These are phyloP conservation scores for Athrips mouffetella DNA, from an alignment of 2,888 invertebrate species.

Conservation along the genomic window DNA sequence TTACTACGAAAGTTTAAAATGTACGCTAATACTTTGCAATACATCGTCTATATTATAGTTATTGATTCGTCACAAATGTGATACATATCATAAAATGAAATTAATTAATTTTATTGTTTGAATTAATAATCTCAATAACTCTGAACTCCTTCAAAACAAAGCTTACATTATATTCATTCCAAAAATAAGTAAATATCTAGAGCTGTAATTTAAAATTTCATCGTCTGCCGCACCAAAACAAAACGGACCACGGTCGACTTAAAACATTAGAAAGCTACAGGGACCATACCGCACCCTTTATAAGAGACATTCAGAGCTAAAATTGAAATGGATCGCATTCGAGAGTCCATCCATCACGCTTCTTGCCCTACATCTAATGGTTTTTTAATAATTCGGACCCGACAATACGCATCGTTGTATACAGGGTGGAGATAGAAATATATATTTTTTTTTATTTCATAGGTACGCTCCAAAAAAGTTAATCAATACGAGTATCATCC, in stretches of 20 bases:
- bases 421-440: background rate
- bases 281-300: constrained; percentile 66
- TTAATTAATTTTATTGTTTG: no score
- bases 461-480: no score
- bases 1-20: no score
- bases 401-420: constrained; percentile 28
- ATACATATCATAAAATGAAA: no score
- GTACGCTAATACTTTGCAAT: no score
- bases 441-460: background rate
- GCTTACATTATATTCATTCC: background rate
- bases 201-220: constrained; percentile 6
- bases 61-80: no score
- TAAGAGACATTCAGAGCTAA: constrained; percentile 51
- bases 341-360: constrained; percentile 72
- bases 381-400: constrained; percentile 72
- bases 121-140: no score
- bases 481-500: no score
- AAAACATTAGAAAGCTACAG: constrained; percentile 58
- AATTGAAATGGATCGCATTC: constrained; percentile 76
- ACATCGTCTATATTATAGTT: no score
- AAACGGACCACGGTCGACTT: constrained; percentile 42
- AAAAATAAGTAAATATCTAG: no score
- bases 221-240: constrained; percentile 19
- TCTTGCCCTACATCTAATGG: constrained; percentile 68
- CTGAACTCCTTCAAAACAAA: background rate